phyloP scores from a whole-genome alignment of 2,888 invertebrate species.

The Drosophila gaucha region DNA sequence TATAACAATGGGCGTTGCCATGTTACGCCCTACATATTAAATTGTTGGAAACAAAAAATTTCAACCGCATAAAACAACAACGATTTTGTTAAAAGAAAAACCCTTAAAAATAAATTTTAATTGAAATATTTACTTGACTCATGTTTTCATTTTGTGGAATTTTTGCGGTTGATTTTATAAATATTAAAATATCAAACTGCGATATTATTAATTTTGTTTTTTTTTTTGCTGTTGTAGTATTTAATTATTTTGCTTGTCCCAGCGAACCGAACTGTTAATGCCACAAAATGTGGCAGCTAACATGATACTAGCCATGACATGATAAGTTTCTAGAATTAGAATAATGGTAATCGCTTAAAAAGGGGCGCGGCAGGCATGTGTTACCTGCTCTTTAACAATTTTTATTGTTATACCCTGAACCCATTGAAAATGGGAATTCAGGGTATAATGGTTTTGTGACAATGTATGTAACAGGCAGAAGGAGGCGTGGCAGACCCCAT shows the following conservation, averaged over 20 bases:
- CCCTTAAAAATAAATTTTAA: constrained; percentile 12
- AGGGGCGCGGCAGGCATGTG: not conserved
- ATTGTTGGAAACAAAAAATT: constrained; percentile 1
- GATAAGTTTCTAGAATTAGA: constrained; percentile 21
- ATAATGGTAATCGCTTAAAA: constrained; percentile 7
- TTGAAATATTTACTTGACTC: constrained; percentile 9
- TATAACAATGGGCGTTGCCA: constrained; percentile 7
- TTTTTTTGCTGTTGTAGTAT: not conserved
- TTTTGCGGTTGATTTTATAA: constrained; percentile 20
- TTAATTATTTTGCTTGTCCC: constrained; percentile 22
- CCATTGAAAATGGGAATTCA: too few species aligned
- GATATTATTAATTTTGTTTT: not conserved
- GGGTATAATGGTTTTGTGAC: too few species aligned
- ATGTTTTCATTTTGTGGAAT: constrained; percentile 8
- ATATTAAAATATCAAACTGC: constrained; percentile 7
- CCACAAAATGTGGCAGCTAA: constrained; percentile 29
- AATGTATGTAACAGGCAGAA: too few species aligned
- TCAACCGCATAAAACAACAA: constrained; percentile 15
- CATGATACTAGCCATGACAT: constrained; percentile 26
- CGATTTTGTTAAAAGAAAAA: constrained; percentile 1
- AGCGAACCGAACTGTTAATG: not conserved
- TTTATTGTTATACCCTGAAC: too few species aligned
- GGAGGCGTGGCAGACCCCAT: too few species aligned
- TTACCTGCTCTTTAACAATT: not conserved
- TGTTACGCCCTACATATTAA: constrained; percentile 10